phyloP scores from a whole-genome alignment of 1,140 invertebrate species.

The Muscidifurax raptorellus region DNA sequence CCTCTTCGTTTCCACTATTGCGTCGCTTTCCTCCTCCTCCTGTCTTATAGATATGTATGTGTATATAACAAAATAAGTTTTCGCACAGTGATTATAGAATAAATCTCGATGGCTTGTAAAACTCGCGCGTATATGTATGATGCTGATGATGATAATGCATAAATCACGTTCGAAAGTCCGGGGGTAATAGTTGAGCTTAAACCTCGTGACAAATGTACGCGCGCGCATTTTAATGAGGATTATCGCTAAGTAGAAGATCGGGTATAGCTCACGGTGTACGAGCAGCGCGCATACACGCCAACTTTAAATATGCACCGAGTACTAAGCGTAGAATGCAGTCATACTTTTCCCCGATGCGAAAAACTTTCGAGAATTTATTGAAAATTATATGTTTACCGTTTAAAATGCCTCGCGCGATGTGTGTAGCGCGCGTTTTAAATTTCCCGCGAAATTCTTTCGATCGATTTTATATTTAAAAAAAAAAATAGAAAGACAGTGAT shows the following conservation, averaged over 20 bases:
- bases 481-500: too few species aligned
- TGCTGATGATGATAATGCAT: neutral
- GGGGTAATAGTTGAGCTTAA: conserved; percentile 12
- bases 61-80: neutral
- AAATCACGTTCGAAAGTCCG: conserved; percentile 37
- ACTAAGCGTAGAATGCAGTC: neutral
- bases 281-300: too few species aligned
- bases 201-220: conserved; percentile 6
- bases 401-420: neutral
- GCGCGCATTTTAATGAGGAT: conserved; percentile 24
- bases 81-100: conserved; percentile 25
- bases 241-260: conserved; percentile 10
- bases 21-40: too few species aligned
- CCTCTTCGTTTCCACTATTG: neutral
- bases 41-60: too few species aligned
- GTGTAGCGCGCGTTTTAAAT: neutral
- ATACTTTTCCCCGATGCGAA: neutral
- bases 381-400: neutral
- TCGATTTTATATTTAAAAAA: neutral
- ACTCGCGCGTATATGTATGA: neutral
- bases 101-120: neutral
- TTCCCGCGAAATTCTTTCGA: neutral
- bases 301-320: neutral
- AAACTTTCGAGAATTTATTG: neutral
- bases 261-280: neutral